Evolutionary conservation across 2,797 vertebrate species (phyloP).

Genomic region (Myioborus miniatus): DNA sequence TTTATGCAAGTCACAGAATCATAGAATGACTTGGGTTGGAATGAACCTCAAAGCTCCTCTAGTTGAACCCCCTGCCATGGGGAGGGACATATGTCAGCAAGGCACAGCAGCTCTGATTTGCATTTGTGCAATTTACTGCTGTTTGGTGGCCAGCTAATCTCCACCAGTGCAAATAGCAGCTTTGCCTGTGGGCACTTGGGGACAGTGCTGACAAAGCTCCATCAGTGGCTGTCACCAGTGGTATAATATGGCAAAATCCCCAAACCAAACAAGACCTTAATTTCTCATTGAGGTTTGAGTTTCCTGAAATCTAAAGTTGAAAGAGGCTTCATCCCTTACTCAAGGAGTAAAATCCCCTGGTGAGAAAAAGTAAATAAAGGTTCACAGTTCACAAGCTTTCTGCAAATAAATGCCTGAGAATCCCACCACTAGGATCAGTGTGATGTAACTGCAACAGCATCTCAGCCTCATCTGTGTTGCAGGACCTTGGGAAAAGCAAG

Average conservation of each 20-base stretch:
- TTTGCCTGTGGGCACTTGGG: background rate
- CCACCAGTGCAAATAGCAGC: constrained; percentile 44
- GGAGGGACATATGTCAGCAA: background rate
- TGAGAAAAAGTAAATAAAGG: constrained; percentile 22
- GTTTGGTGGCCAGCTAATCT: constrained; percentile 3
- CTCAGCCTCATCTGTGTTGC: background rate
- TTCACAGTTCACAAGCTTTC: constrained; percentile 3
- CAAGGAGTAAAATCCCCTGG: background rate
- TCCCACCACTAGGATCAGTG: background rate
- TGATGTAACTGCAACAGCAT: background rate
- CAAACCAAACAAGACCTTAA: constrained; percentile 54
- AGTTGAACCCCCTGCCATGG: fast-evolving
- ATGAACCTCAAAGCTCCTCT: background rate
- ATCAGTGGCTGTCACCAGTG: constrained; percentile 2
- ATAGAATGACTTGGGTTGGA: background rate
- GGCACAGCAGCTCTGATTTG: background rate
- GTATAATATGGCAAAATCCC: constrained; percentile 51
- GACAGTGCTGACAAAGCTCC: constrained; percentile 12
- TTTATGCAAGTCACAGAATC: background rate
- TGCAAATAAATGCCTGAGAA: background rate
- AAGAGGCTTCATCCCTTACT: constrained; percentile 7
- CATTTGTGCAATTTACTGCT: constrained; percentile 31
- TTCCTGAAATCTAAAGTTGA: constrained; percentile 27
- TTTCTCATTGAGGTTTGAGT: constrained; percentile 38
- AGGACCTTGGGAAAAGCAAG: constrained; percentile 4